Evolutionary conservation across 2,888 invertebrate species (phyloP), one percentile per base, ranked within the genome.

Genomic region (Chelonus formosanus): DNA sequence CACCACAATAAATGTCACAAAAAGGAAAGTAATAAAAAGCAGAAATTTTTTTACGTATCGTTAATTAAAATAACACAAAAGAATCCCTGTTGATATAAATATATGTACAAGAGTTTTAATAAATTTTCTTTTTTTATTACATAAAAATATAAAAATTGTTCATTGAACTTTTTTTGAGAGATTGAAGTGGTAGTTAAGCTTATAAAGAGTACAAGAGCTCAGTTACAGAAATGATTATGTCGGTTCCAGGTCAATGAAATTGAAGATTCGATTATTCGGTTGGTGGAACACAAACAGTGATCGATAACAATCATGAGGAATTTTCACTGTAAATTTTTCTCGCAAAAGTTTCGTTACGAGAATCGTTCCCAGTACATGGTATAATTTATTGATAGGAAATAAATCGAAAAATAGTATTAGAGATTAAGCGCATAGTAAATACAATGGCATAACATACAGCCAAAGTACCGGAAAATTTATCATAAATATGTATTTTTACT

Each of bases 401-500:
- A 52, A 52, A 52, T 52, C 52, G 52, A 52, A 8, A 52, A 52
- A 32, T 52, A 1, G 40, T 40, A 6, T 40, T 40, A 31, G 32
- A 31, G 31, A 8, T 32, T 32, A 32, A 32, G 34, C 34, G 31
- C 8, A 52, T 52, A 32, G 7, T 32, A 8, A 3, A 48, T 48
- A 52, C 52, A 52, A 3, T 52, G 32, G 5, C 58, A 31, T 6
- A 44, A 8, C 48, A 45, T 3, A 59, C 7, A 57, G 45, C 5
- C 52, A 43, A 10, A 20, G 62, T 67, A 62, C 60, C 54, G 60
- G 66, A 71, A 73, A 74, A 72, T 71, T 70, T 71, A 20, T 73
- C 75, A 75, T 75, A 76, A 75, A 76, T 76, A 76, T 76, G 74
- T 73, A 76, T 75, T 69, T 20, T 20, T 68, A 56, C 34, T 57